Evolutionary conservation across 2,888 invertebrate species (phyloP), one percentile per base, ranked within the genome.

Genomic region (Acleris sparsana): DNA sequence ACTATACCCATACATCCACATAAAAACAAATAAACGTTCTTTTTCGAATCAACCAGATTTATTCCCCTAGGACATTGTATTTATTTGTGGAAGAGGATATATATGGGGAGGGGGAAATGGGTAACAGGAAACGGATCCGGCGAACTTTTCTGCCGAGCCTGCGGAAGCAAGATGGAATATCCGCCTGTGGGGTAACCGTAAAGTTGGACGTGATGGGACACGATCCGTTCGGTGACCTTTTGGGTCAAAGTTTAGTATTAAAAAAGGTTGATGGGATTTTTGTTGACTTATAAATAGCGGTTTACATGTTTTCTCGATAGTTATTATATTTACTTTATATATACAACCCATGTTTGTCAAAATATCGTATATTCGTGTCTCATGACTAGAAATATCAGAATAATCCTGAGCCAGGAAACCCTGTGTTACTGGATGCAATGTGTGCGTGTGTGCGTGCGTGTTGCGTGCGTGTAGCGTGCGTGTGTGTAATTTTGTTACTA

Each of bases 41-140:
- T 83, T 87, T 83, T 82, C 78, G 78, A 82, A 84, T 81, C 78
- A 77, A 73, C 75, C 75, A 72, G 84, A 86, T 86, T 86, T 88
- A 89, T 86, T 79, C 74, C 74, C 74, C 75, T 78, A 82, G 85
- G 80, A 83, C 76, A 80, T 82, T 80, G 79, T 87, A 87, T 86
- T 88, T 89, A 87, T 88, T 88, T 85, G 84, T 78, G 77, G 78
- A 80, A 82, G 79, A 75, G 49, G 64, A 65, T 65, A 65, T 73
- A 78, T 71, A 76, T 76, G 75, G 72, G 71, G 62, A 69, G 73
- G 78, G 79, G 80, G 80, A 79, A 81, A 80, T 84, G 80, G 77
- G 88, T 86, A 89, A 92, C 86, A 89, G 92, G 92, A 92, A 92
- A 87, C 88, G 86, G 88, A 88, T 86, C 85, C 78, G 77, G 79